Evolutionary conservation across 2,113 vertebrate species (phyloP), one percentile per base, ranked within the genome.

Genomic region (Stegastes partitus): DNA sequence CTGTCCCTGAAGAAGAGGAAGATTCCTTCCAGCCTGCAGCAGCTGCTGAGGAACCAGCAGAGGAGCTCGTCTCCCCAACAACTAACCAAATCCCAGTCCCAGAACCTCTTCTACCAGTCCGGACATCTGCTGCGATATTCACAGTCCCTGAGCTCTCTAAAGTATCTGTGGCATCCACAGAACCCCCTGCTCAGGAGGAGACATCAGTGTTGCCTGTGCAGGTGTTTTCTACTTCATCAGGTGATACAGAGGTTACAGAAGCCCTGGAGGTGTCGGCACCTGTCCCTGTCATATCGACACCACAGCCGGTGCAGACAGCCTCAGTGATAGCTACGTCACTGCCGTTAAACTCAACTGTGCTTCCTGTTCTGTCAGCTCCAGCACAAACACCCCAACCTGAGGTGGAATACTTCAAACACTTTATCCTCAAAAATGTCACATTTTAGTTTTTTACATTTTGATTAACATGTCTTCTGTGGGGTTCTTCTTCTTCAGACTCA

Each of bases 401-500:
- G 93, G 92, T 94, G 78, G 5, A 55, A 55, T 15, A 49, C 11
- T 19, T 21, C 0, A 56, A 50, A 58, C 1, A 11, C 18, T 31
- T 70, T 2, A 26, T 51, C 9, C 44, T 25, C 28, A 28, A 12
- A 4, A 1, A 16, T 1, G 5, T 23, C n/a, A 18, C 42, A 1
- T 62, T 57, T 57, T 14, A 4, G 5, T 34, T 54, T 53, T 31
- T 1, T 71, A 22, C 87, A 1, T 53, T 78, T 85, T 84, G 74
- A 37, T 75, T 51, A 77, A 69, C 62, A 21, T 28, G 7, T 66
- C 15, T 1, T 28, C 16, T 57, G 22, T 56, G 11, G 28, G 11
- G 23, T 57, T 49, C 70, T 56, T 39, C 42, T 59, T 66, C 15
- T 82, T 74, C 70, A 97, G 97, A 93, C 83, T 93, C 94, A 94